Conservation (phyloP, 2,888 invertebrate species). For the Xestia ashworthii region DNA sequence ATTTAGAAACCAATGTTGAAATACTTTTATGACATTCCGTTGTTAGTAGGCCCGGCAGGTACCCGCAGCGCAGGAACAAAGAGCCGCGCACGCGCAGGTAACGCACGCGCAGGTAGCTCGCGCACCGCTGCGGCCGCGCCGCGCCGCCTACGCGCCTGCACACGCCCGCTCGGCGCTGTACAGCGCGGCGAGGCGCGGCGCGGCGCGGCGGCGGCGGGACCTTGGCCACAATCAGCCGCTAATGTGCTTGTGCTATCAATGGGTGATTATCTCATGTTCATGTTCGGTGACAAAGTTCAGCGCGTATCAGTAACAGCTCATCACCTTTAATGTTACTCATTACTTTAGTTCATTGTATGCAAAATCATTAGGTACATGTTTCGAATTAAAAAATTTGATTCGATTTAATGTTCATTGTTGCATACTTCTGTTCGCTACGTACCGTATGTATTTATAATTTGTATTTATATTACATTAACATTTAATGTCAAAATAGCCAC, state of each 20-base stretch:
- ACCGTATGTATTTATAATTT: background rate
- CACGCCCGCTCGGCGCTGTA: background rate
- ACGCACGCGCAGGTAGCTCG: background rate
- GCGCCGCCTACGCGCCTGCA: background rate
- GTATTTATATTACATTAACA: background rate
- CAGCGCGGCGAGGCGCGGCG: background rate
- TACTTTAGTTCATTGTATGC: constrained; percentile 31
- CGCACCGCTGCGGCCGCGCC: no score
- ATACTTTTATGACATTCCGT: background rate
- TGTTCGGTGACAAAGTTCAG: constrained; percentile 43
- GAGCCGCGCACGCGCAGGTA: background rate
- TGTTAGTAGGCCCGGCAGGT: background rate
- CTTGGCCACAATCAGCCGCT: constrained; percentile 4
- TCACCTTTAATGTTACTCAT: constrained; percentile 37
- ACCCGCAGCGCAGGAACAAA: background rate
- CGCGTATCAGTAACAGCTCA: constrained; percentile 34
- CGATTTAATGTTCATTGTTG: constrained; percentile 9
- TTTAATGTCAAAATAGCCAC: background rate
- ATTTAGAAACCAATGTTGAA: background rate
- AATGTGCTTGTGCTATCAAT: constrained; percentile 23
- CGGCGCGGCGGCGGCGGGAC: background rate
- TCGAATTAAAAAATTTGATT: background rate
- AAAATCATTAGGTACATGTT: constrained; percentile 10
- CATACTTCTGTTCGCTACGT: background rate
- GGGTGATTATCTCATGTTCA: constrained; percentile 17